A percentile compares a stretch with the other conserved stretches of the same genome.
Evolutionary conservation across 1,140 invertebrate species (phyloP).

Genomic region (Aricia agestis): DNA sequence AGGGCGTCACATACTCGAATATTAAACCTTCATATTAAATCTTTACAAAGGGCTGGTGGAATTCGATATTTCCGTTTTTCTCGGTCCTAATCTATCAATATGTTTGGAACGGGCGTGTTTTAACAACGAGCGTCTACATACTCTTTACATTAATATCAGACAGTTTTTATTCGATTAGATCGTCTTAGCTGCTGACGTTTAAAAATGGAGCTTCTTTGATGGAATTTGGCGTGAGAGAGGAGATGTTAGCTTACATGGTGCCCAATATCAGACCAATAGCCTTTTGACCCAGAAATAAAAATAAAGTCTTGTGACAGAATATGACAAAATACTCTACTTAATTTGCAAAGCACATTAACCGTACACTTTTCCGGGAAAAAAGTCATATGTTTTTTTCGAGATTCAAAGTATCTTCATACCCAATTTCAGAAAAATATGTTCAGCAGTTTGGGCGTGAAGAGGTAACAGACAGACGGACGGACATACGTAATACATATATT

Average conservation of each 20-base stretch:
- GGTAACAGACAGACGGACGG: too few relatives aligned
- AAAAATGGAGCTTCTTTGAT: background rate
- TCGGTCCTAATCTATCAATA: slow-evolving; percentile 33
- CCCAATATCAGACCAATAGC: background rate
- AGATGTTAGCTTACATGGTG: background rate
- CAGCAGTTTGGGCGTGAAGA: too few relatives aligned
- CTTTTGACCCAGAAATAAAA: background rate
- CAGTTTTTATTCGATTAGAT: background rate
- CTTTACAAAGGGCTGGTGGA: slow-evolving; percentile 8
- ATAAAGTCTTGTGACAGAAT: too few relatives aligned
- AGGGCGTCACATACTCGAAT: background rate
- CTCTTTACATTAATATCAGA: slow-evolving; percentile 1
- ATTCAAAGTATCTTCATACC: too few relatives aligned
- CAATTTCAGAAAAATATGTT: too few relatives aligned
- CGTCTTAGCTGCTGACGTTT: background rate
- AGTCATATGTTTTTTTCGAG: too few relatives aligned
- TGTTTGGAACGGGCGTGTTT: slow-evolving; percentile 8
- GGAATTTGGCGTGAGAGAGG: background rate
- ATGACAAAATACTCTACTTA: too few relatives aligned
- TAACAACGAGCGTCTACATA: slow-evolving; percentile 25
- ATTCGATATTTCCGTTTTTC: slow-evolving; percentile 27
- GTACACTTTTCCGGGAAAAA: too few relatives aligned
- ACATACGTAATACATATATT: too few relatives aligned
- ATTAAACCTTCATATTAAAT: slow-evolving; percentile 4
- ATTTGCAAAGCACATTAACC: too few relatives aligned